A percentile compares a stretch with the other conserved stretches of the same genome.
These are phyloP conservation scores for Zaprionus kolodkinae DNA, from an alignment of 1,140 invertebrate species.

Conservation along the genomic window DNA sequence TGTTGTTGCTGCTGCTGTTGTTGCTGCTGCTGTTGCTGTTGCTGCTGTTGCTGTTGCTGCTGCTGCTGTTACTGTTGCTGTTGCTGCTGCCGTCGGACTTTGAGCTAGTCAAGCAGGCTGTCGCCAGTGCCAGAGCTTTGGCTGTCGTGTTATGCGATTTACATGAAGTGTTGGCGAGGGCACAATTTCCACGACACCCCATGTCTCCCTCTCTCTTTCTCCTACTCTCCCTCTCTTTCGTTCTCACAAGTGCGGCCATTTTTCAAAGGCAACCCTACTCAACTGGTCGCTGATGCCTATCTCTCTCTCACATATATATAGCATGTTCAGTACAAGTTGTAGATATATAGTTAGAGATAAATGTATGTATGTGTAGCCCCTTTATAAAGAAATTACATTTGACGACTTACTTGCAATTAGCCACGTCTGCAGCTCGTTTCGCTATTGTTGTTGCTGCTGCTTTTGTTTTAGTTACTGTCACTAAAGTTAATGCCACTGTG, in stretches of 20 bases:
- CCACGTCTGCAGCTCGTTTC: slow-evolving; percentile 40
- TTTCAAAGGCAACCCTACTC: neutral
- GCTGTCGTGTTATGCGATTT: slow-evolving; percentile 76
- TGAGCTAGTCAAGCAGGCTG: slow-evolving; percentile 77
- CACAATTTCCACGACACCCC: slow-evolving; percentile 28
- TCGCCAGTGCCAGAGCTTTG: slow-evolving; percentile 70
- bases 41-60: neutral
- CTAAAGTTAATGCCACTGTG: slow-evolving; percentile 16
- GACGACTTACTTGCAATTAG: slow-evolving; percentile 59
- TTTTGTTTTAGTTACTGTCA: slow-evolving; percentile 4
- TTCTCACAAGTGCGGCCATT: slow-evolving; percentile 5
- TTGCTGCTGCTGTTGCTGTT: slow-evolving; percentile 26
- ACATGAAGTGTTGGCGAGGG: slow-evolving; percentile 59
- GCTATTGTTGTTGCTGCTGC: slow-evolving; percentile 28
- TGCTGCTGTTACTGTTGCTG: slow-evolving; percentile 22
- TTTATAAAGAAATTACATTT: slow-evolving; percentile 53
- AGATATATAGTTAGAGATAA: neutral
- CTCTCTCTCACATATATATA: neutral
- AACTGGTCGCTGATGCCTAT: slow-evolving; percentile 18
- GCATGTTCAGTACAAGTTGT: neutral
- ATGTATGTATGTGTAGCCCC: slow-evolving; percentile 2
- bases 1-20: slow-evolving; percentile 22
- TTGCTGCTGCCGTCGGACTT: slow-evolving; percentile 55
- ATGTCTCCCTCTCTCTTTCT: neutral
- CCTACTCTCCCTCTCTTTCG: slow-evolving; percentile 5